Base-by-base conservation (phyloP, 2,888 invertebrate genomes). In the Melanargia galathea region DNA sequence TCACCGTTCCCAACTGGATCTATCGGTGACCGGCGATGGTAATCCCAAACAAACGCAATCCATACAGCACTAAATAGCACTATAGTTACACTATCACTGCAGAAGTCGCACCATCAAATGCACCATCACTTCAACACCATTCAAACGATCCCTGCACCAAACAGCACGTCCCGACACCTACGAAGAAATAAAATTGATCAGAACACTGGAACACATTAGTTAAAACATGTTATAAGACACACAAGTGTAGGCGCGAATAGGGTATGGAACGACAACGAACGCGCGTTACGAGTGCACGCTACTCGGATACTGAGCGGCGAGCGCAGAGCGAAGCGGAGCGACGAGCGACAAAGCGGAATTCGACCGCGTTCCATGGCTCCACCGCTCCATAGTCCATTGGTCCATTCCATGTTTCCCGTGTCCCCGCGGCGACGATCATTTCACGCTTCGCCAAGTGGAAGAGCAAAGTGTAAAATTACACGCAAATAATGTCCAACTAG, bases 81-180 rank as follows among this genome's bases (percentile, higher is more conserved):
- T 88, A 81, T 85, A 82, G 83, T 83, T 82, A 83, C 90, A 90
- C 90, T 84, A 80, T 76, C 86, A 89, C 89, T 88, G 77, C 82
- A 77, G 83, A 80, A 82, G 78, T 75, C 78, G 81, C 84, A 86
- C 87, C 82, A 85, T 78, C 82, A 81, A 82, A 84, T 79, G 82
- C 87, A 90, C 90, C 86, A 87, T 82, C 90, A 90, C 90, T 86
- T 84, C 79, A 84, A 84, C 89, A 87, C 89, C 88, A 88, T 87
- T 80, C 86, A 81, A 74, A 75, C 71, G 74, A 81, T 80, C 81
- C 82, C 77, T 71, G 77, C 76, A 69, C 73, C 71, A 3, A 30
- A 30, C 72, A 69, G 72, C 75, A 72, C 69, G 71, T 74, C 76
- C 76, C 76, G 74, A 70, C 73, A 80, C 89, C 89, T 89, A 87